Evolutionary conservation across 2,888 invertebrate genomes (phyloP).

Genomic region (Stenoptilia bipunctidactyla): DNA sequence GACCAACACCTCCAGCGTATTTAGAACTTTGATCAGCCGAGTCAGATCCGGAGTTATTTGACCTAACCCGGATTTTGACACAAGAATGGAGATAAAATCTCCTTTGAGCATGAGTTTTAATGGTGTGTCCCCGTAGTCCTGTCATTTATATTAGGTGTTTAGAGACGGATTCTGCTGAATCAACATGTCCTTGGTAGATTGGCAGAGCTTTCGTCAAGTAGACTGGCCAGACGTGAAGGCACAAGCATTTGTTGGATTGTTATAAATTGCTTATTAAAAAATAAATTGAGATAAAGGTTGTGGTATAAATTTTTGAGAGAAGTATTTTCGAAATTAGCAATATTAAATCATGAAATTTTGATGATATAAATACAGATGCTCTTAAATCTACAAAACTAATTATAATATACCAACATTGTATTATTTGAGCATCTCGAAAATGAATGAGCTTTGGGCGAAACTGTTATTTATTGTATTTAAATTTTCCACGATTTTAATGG

Average conservation of each 20-base stretch:
- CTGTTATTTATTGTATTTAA: slow-evolving; percentile 7
- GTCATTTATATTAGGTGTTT: slow-evolving; percentile 31
- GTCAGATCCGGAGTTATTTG: slow-evolving; percentile 57
- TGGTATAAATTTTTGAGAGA: slow-evolving; percentile 64
- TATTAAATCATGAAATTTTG: slow-evolving; percentile 51
- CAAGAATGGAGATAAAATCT: slow-evolving; percentile 29
- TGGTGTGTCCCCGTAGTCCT: slow-evolving; percentile 20
- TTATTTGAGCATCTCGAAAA: not conserved
- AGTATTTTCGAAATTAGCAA: slow-evolving; percentile 62
- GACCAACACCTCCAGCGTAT: slow-evolving; percentile 71
- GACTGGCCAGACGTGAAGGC: slow-evolving; percentile 24
- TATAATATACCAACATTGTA: slow-evolving; percentile 22
- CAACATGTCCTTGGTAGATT: slow-evolving; percentile 8
- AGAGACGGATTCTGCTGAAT: slow-evolving; percentile 19
- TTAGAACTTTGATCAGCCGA: slow-evolving; percentile 64
- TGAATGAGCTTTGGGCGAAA: slow-evolving; percentile 4
- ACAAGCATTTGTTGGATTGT: slow-evolving; percentile 49
- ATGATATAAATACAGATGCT: slow-evolving; percentile 37
- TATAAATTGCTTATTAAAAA: slow-evolving; percentile 47
- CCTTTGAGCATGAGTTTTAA: slow-evolving; percentile 28
- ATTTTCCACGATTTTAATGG: slow-evolving; percentile 1
- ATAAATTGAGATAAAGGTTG: slow-evolving; percentile 55
- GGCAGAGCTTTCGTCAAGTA: slow-evolving; percentile 40
- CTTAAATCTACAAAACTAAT: slow-evolving; percentile 48
- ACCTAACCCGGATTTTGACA: slow-evolving; percentile 17